A percentile compares a stretch with the other conserved stretches of the same genome.
These are phyloP conservation scores for Temnothorax nylanderi DNA, from an alignment of 1,140 invertebrate species.

Conservation along the genomic window DNA sequence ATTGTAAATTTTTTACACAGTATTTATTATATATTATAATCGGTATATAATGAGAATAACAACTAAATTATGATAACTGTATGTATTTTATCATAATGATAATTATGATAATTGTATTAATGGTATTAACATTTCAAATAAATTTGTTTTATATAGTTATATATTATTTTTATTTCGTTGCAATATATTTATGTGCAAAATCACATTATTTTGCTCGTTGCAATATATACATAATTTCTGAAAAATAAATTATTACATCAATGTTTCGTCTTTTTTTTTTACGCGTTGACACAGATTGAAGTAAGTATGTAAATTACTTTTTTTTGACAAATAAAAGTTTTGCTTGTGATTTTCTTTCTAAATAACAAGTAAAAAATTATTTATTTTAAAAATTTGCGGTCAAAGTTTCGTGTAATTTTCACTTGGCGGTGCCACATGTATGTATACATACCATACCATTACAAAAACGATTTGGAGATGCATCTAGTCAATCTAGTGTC, in stretches of 20 bases:
- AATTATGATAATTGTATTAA: background rate
- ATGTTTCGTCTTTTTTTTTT: background rate
- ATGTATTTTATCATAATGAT: background rate
- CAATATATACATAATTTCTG: background rate
- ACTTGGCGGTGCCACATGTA: slow-evolving; percentile 5
- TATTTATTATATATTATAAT: slow-evolving; percentile 12
- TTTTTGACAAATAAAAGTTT: background rate
- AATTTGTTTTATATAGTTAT: background rate
- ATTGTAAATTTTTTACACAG: slow-evolving; percentile 38
- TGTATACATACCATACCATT: background rate
- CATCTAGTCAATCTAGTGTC: slow-evolving; percentile 12
- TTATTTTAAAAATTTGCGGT: slow-evolving; percentile 8
- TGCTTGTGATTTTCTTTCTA: background rate
- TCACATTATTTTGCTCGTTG: background rate
- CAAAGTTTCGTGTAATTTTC: background rate
- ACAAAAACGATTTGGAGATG: background rate
- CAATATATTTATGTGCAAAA: background rate
- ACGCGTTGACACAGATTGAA: background rate
- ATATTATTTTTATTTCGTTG: background rate
- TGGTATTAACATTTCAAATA: background rate
- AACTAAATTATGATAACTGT: background rate
- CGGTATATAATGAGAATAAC: background rate
- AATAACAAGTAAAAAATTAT: background rate
- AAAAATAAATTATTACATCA: background rate
- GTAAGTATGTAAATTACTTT: background rate